phyloP scores from a whole-genome alignment of 2,113 vertebrate species.

The Elachura formosa region DNA sequence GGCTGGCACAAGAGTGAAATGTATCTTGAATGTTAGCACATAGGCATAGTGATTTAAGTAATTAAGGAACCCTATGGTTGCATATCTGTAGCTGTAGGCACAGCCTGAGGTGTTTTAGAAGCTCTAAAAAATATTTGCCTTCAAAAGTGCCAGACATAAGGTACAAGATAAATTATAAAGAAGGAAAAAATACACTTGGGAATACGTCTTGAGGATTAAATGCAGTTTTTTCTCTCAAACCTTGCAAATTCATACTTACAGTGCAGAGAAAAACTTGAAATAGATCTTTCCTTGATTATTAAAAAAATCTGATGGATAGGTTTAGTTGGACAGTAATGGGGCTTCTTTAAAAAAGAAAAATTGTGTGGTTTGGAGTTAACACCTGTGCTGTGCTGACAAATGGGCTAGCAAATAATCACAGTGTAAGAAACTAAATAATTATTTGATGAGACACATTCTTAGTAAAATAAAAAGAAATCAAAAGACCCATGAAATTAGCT shows the following conservation, averaged over 20 bases:
- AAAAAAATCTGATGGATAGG: neutral
- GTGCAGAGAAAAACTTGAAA: neutral
- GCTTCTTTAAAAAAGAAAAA: neutral
- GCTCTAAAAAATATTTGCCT: constrained; percentile 38
- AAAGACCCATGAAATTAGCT: neutral
- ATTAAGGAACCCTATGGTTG: constrained; percentile 47
- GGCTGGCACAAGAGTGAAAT: neutral
- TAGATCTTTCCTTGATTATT: neutral
- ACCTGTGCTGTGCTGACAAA: neutral
- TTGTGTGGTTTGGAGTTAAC: neutral
- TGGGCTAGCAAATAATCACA: neutral
- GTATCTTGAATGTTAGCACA: neutral
- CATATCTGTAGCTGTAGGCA: constrained; percentile 21
- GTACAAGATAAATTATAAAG: neutral
- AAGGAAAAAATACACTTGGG: neutral
- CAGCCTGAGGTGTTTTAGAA: constrained; percentile 42
- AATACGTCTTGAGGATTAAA: neutral
- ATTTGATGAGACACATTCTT: neutral
- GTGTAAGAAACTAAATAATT: neutral
- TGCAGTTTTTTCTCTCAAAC: neutral
- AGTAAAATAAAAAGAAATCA: neutral
- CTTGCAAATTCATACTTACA: neutral
- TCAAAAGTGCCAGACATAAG: constrained; percentile 2
- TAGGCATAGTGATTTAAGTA: neutral
- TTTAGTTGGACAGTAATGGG: neutral